phyloP scores from a whole-genome alignment of 1,140 invertebrate species.

The Meloidogyne floridensis region DNA sequence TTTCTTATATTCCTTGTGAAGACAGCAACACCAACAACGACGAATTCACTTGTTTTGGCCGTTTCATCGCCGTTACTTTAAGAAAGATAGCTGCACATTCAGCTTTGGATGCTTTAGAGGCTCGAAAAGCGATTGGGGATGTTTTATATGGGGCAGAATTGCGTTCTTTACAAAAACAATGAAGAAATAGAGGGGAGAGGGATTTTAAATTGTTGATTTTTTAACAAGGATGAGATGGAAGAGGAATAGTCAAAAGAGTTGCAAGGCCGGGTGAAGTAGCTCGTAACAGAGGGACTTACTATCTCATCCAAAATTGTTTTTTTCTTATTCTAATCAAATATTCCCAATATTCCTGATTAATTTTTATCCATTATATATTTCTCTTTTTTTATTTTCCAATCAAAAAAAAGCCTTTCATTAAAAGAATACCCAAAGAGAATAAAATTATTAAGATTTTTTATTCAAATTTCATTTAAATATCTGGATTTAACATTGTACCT shows the following conservation, averaged over 20 bases:
- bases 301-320: too few species aligned
- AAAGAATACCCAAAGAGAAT: background rate
- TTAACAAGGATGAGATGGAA: too few species aligned
- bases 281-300: too few species aligned
- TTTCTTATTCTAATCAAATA: background rate
- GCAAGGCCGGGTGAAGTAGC: too few species aligned
- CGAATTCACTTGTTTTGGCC: conserved; percentile 30
- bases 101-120: conserved; percentile 17
- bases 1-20: background rate
- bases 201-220: too few species aligned
- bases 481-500: background rate
- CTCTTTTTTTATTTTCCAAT: background rate
- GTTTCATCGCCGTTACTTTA: conserved; percentile 25
- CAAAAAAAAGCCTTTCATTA: background rate
- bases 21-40: background rate
- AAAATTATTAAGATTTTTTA: background rate
- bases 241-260: too few species aligned
- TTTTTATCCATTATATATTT: background rate
- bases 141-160: conserved; percentile 15
- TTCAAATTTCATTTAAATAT: too few species aligned
- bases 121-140: conserved; percentile 27
- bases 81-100: conserved; percentile 16
- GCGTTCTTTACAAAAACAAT: background rate
- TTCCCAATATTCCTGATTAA: background rate
- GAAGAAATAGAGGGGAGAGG: background rate